These are phyloP conservation scores for Ctenodactylus gundi DNA, from an alignment of 2,113 vertebrate genomes.

Conservation along the genomic window DNA sequence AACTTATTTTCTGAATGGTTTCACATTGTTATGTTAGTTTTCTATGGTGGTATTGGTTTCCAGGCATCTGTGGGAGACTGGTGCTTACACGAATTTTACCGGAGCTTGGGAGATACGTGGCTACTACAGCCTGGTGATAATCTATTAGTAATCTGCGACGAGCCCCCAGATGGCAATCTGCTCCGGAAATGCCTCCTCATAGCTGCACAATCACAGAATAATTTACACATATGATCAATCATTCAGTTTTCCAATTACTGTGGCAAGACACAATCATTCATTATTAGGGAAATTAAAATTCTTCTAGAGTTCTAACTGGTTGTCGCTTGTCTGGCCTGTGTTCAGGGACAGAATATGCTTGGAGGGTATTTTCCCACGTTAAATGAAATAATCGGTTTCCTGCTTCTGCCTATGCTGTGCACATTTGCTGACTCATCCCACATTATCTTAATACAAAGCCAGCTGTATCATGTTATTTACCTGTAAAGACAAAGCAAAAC, in stretches of 20 bases:
- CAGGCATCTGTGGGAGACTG: neutral
- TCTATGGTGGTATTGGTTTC: neutral
- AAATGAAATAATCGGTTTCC: neutral
- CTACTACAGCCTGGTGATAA: neutral
- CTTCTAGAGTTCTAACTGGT: neutral
- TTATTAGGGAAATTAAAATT: slow-evolving; percentile 41
- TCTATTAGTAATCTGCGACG: neutral
- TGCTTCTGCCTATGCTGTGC: neutral
- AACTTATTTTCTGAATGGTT: neutral
- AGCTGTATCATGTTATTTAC: neutral
- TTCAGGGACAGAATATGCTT: neutral
- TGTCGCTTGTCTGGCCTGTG: neutral
- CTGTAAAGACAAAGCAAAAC: neutral
- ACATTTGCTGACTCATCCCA: neutral
- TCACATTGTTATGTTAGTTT: neutral
- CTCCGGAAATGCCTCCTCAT: slow-evolving; percentile 13
- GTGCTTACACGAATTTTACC: neutral
- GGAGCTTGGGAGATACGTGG: neutral
- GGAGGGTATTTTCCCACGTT: neutral
- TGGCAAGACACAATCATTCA: neutral
- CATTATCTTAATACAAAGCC: neutral
- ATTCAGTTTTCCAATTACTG: slow-evolving; percentile 17
- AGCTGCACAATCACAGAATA: neutral
- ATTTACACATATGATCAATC: slow-evolving; percentile 39
- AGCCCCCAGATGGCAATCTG: neutral